Evolutionary conservation across 2,888 invertebrate genomes (phyloP).

Genomic region (Amiota minor): DNA sequence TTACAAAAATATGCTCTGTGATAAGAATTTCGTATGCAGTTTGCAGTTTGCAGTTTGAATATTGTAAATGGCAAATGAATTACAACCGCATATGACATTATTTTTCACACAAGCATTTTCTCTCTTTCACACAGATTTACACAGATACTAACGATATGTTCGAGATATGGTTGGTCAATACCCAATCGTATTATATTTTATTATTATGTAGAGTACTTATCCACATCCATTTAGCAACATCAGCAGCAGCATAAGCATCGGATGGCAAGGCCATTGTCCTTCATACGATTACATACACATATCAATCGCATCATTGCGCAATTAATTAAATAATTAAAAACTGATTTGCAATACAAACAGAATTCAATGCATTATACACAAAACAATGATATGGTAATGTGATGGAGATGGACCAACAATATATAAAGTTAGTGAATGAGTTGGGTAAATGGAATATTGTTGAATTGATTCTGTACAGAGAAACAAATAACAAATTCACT

Average conservation of each 20-base stretch:
- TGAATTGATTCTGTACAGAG: background rate
- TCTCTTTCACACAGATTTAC: no score
- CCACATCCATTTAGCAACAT: background rate
- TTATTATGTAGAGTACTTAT: background rate
- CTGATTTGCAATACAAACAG: slow-evolving; percentile 45
- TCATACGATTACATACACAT: background rate
- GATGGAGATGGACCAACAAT: no score
- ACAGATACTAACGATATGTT: no score
- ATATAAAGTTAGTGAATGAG: background rate
- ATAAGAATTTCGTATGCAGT: no score
- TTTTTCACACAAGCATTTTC: no score
- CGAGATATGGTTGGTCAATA: no score
- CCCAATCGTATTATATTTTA: background rate
- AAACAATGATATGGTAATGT: background rate
- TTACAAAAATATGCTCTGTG: no score
- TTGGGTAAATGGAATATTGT: background rate
- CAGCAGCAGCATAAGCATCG: background rate
- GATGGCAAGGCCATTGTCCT: no score
- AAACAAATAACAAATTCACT: background rate
- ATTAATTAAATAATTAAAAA: slow-evolving; percentile 62
- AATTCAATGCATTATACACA: slow-evolving; percentile 3
- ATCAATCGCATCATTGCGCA: slow-evolving; percentile 45
- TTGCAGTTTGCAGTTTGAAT: no score
- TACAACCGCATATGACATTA: no score
- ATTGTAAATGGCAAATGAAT: no score